phyloP scores from a whole-genome alignment of 2,113 vertebrate genomes.

The Gambusia affinis region DNA sequence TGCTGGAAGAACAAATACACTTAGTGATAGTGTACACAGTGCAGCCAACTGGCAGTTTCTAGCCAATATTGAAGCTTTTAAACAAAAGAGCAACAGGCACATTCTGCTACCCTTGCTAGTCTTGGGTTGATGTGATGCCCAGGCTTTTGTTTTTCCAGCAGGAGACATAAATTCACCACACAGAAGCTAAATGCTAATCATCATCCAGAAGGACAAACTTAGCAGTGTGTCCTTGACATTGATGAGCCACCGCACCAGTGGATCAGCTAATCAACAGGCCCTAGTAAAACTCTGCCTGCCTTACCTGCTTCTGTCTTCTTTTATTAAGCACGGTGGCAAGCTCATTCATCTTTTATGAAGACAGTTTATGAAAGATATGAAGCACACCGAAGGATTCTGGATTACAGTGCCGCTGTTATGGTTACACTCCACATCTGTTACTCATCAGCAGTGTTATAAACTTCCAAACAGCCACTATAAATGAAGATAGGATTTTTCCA shows the following conservation, averaged over 20 bases:
- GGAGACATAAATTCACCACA: conserved; percentile 27
- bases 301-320: conserved; percentile 47
- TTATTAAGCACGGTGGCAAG: conserved; percentile 57
- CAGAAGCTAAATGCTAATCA: conserved; percentile 32
- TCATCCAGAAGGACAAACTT: conserved; percentile 46
- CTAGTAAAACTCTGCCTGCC: conserved; percentile 61
- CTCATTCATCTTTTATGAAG: conserved; percentile 71
- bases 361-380: conserved; percentile 66
- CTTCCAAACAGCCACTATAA: conserved; percentile 50
- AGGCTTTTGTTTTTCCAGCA: conserved; percentile 29
- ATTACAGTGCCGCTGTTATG: conserved; percentile 45
- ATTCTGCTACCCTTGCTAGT: conserved; percentile 28
- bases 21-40: conserved; percentile 65
- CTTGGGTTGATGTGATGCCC: conserved; percentile 28
- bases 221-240: conserved; percentile 61
- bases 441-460: conserved; percentile 67
- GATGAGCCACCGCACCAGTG: conserved; percentile 36
- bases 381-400: conserved; percentile 42
- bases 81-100: conserved; percentile 37
- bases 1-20: conserved; percentile 75
- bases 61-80: conserved; percentile 72
- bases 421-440: conserved; percentile 32
- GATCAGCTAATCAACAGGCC: conserved; percentile 66
- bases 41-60: conserved; percentile 44
- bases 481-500: conserved; percentile 36